Evolutionary conservation across 2,888 invertebrate species (phyloP), one percentile per base, ranked within the genome.

Genomic region (Crocallis elinguaria): DNA sequence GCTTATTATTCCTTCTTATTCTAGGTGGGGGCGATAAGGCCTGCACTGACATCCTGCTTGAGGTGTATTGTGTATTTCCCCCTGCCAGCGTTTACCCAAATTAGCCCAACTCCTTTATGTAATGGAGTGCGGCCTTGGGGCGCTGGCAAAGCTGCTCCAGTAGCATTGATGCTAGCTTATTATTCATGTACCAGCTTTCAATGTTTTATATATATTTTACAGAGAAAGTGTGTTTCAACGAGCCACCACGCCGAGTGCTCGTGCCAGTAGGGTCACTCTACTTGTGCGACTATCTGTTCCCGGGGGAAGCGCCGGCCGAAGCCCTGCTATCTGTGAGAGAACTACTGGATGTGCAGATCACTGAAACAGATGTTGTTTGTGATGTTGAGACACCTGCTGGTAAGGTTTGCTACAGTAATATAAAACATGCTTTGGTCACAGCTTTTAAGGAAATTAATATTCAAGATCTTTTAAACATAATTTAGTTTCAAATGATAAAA

Each of bases 281-380:
- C 58, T 93, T 98, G 25, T 97, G 96, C 43, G 98, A 98, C 82
- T 98, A 98, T 79, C 86, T 98, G 45, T 98, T 98, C 77, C 97
- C 97, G 16, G 98, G 98, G 0, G 98, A 98, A 87, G 95, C 96
- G 0, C 94, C 95, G 0, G 94, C 95, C 7, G 97, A 98, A 70
- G 96, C 96, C 0, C 92, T 96, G 32, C 93, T 95, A 29, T 95
- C 97, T 1, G 94, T 97, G 4, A 93, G 95, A 67, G 98, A 98
- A 77, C 91, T 98, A 45, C 89, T 98, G 9, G 97, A 96, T 77
- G 84, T 98, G 35, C 92, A 94, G 64, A 93, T 97, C 43, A 92
- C 93, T 9, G 95, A 95, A 67, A 93, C 93, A 5, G 93, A 94
- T 65, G 94, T 96, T 8, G 92, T 95, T 37, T 93, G 94, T 59